Base-by-base conservation (phyloP, 2,113 vertebrate species). In the Salvelinus fontinalis region DNA sequence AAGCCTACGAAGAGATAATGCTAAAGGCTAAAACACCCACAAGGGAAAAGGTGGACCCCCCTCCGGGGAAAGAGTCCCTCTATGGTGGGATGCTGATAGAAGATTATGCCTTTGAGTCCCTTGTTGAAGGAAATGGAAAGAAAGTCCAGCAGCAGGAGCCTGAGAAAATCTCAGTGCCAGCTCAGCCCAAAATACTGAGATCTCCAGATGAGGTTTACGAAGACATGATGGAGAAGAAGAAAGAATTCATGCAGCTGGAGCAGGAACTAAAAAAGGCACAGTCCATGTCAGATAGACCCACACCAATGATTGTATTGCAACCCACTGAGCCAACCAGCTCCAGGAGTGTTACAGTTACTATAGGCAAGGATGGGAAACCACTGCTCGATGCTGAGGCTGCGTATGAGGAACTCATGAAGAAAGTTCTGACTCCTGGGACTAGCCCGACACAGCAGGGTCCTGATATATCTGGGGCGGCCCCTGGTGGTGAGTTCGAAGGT, bases 51-150 rank as follows among this genome's bases (percentile, higher is more conserved):
- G 93, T 90, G 65, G 95, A 96, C 24, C 90, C 94, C 81, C 89
- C 94, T 48, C 93, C 95, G 83, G 95, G 94, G 80, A 99, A 99
- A 86, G 96, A 97, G 77, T 93, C 96, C 59, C 91, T 97, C 69
- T 98, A 98, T 78, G 96, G 96, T n/a, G 95, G 96, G 54, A 97
- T 98, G 95, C 80, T 99, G 69, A 98, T 98, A 90, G 97, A 99
- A 85, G 97, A 98, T 89, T 99, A 98, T 88, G 97, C 96, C 80
- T 97, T 97, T 81, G 93, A 97, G 73, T 96, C 97, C 59, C 92
- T 98, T 81, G 92, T 97, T 77, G 96, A 98, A 81, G 95, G 95
- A 81, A 90, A 98, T 81, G 95, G 95, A 81, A 90, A 91, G 12
- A 94, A 94, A 24, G 26, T 67, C 82, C 90, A 86, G 73, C 88